phyloP scores from a whole-genome alignment of 2,888 invertebrate genomes.

The Pteria penguin region DNA sequence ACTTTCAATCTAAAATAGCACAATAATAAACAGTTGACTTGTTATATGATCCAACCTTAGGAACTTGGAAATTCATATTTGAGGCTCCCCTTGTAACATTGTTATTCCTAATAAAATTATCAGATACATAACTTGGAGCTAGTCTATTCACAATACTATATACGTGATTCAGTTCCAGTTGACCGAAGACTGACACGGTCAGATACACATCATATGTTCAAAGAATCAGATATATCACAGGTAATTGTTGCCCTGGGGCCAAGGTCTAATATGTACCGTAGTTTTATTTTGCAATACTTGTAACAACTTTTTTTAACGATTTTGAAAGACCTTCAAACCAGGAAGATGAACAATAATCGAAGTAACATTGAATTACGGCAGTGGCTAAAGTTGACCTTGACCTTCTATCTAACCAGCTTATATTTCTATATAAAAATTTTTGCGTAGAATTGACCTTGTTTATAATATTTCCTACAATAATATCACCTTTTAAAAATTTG shows the following conservation, averaged over 20 bases:
- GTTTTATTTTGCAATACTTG: neutral
- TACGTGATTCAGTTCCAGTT: neutral
- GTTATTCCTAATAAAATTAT: neutral
- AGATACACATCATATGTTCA: neutral
- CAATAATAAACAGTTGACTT: neutral
- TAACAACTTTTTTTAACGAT: neutral
- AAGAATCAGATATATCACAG: neutral
- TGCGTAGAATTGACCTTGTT: neutral
- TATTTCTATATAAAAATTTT: slow-evolving; percentile 1
- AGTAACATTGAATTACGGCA: slow-evolving; percentile 16
- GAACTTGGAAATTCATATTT: neutral
- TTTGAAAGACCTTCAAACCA: neutral
- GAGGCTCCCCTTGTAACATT: slow-evolving; percentile 1
- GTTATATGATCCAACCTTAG: neutral
- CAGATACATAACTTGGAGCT: slow-evolving; percentile 3
- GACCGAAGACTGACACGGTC: neutral
- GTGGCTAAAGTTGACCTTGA: neutral
- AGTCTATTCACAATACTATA: neutral
- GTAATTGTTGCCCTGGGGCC: neutral
- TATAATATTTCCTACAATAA: neutral
- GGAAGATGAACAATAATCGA: neutral
- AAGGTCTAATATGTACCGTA: neutral
- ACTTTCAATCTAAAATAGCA: neutral
- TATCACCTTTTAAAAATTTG: neutral
- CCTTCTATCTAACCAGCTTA: neutral